These are phyloP conservation scores for Sebastiscus albofasciatus DNA, from an alignment of 2,797 vertebrate genomes.

Conservation along the genomic window DNA sequence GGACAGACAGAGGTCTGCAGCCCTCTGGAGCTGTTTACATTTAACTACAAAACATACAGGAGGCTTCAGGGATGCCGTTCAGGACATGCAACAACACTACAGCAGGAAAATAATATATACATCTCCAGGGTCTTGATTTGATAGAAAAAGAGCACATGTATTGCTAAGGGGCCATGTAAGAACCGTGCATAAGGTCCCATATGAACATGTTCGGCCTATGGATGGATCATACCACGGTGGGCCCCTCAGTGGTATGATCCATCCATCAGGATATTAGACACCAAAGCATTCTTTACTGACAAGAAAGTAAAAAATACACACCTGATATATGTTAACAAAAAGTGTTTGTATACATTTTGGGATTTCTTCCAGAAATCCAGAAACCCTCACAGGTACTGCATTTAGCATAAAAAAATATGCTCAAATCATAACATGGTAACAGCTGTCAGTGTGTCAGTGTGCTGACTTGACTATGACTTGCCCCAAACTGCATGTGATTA, in stretches of 20 bases:
- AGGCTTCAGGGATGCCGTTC: background rate
- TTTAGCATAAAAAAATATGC: too few species aligned
- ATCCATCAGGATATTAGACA: background rate
- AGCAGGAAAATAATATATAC: background rate
- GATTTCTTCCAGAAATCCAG: background rate
- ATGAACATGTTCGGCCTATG: background rate
- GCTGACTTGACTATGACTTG: too few species aligned
- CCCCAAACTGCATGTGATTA: too few species aligned
- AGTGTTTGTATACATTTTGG: background rate
- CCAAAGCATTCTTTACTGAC: background rate
- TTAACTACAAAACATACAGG: conserved; percentile 7
- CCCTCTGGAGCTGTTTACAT: conserved; percentile 11
- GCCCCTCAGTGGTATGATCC: background rate
- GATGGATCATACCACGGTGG: background rate
- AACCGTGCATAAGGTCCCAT: background rate
- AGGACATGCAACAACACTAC: background rate
- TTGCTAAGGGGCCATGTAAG: background rate
- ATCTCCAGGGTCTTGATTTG: background rate
- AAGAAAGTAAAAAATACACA: background rate
- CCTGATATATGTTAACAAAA: background rate
- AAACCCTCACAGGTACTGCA: too few species aligned
- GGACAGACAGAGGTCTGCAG: conserved; percentile 5
- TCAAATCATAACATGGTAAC: too few species aligned
- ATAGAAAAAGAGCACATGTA: background rate
- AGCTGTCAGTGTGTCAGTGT: too few species aligned